phyloP scores from a whole-genome alignment of 2,113 vertebrate species.

The Microcebus tavaratra region DNA sequence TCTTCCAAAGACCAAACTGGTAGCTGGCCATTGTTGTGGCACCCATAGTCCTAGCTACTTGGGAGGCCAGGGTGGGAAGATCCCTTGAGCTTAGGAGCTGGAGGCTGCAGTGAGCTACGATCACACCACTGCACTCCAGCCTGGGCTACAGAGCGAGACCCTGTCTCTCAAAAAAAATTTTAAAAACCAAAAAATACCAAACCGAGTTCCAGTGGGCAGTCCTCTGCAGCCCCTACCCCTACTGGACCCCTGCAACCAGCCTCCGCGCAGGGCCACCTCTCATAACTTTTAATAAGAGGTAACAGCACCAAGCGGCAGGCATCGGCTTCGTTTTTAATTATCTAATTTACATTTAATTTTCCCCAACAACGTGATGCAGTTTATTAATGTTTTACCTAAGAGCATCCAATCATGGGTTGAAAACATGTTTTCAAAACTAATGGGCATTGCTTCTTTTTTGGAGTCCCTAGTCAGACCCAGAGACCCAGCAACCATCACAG shows the following conservation, averaged over 20 bases:
- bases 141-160: too few relatives aligned
- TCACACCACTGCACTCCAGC: too few relatives aligned
- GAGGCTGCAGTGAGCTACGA: too few relatives aligned
- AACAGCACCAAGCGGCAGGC: conserved; percentile 67
- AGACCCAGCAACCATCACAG: not conserved
- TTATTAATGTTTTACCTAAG: conserved; percentile 85
- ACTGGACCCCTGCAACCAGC: conserved; percentile 73
- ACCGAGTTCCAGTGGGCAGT: not conserved
- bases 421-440: conserved; percentile 52
- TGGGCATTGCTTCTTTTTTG: not conserved
- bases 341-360: conserved; percentile 86
- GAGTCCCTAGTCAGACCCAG: not conserved
- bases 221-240: not conserved
- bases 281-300: conserved; percentile 85
- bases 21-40: too few relatives aligned
- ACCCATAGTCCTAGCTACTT: too few relatives aligned
- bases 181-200: not conserved
- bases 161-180: too few relatives aligned
- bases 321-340: conserved; percentile 82
- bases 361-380: conserved; percentile 80
- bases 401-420: conserved; percentile 67
- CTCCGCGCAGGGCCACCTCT: conserved; percentile 78
- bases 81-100: too few relatives aligned
- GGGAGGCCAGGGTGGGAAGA: too few relatives aligned
- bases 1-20: not conserved